Evolutionary conservation across 2,888 invertebrate genomes (phyloP), one percentile per base, ranked within the genome.

Genomic region (Synergus gifuensis): DNA sequence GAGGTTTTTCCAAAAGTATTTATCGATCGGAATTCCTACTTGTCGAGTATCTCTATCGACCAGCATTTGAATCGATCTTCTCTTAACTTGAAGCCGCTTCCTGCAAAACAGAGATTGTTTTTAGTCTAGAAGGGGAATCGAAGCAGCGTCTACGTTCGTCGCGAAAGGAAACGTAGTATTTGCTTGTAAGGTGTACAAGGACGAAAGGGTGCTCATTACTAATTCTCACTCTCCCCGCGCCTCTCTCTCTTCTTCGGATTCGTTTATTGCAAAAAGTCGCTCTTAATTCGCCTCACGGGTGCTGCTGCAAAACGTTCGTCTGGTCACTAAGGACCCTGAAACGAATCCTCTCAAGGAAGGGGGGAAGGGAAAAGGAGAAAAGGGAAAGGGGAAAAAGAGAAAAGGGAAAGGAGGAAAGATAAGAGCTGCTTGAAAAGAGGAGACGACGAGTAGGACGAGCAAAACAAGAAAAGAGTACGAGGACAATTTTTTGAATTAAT

Each of bases 1-100:
- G 36, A 12, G 54, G 49, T 73, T 73, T 73, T 73, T 73, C 54
- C 36, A 58, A 73, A 73, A 40, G 73, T 73, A 73, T 73, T 73
- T 73, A 36, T 73, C 16, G 73, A 73, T 73, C 36, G 40, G 54
- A 73, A 54, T 54, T 73, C 54, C 54, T 54, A 73, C 54, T 73
- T 73, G 54, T 73, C 40, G 73, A 54, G 73, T 73, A 73, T 82
- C 81, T 79, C 85, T 85, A 85, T 83, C 83, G 78, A 82, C 85
- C 62, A 84, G 86, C 85, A 87, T 89, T 89, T 89, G 85, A 86
- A 86, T 86, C 87, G 89, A 89, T 87, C 87, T 88, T 84, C 81
- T 76, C 82, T 83, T 84, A 84, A 82, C 78, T 77, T 82, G 83
- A 78, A 85, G 84, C 85, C 78, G 83, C 73, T 73, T 73, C 73